Evolutionary conservation across 2,888 invertebrate genomes (phyloP).

Genomic region (Thymelicus sylvestris): DNA sequence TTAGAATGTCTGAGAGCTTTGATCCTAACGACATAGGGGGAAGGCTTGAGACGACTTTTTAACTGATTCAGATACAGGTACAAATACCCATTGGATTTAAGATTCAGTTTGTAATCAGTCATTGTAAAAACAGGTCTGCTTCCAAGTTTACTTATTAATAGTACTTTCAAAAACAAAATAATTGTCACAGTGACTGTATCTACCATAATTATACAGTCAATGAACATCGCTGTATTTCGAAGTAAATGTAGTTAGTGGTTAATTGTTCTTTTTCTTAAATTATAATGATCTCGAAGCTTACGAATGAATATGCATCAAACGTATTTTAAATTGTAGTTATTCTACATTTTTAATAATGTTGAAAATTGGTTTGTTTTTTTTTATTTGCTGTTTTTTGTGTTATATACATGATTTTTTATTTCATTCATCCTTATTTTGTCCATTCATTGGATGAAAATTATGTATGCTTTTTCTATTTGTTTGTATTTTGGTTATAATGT

Average conservation of each 20-base stretch:
- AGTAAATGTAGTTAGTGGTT: no score
- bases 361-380: background rate
- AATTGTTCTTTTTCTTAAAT: no score
- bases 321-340: no score
- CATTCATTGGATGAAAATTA: background rate
- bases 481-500: background rate
- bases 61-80: constrained; percentile 3
- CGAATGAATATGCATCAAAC: no score
- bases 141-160: no score
- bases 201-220: no score
- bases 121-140: no score
- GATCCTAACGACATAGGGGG: constrained; percentile 67
- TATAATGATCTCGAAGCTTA: no score
- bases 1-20: constrained; percentile 77
- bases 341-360: background rate
- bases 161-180: no score
- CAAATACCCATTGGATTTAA: background rate
- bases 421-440: background rate
- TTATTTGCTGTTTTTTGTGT: background rate
- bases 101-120: no score
- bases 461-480: background rate
- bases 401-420: background rate
- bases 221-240: no score
- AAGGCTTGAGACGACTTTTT: constrained; percentile 16
- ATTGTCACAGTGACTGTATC: no score